Evolutionary conservation across 2,113 vertebrate genomes (phyloP), one percentile per base, ranked within the genome.

Genomic region (Tachycineta bicolor): DNA sequence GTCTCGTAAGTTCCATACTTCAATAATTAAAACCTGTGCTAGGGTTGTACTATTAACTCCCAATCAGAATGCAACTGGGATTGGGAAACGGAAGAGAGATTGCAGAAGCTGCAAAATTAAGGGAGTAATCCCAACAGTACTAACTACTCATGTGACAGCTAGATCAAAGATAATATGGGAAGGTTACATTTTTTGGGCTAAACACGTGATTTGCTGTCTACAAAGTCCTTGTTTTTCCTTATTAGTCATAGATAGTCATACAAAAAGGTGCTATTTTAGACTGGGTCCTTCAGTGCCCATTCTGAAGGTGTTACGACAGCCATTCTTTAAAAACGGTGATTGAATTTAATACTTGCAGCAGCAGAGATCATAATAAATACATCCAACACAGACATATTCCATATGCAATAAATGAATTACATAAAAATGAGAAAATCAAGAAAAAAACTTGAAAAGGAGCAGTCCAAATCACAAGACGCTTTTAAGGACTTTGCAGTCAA

Each of bases 31-130:
- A 33, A 69, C 8, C 1, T 43, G 1, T 55, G 37, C 33, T 50
- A 34, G 41, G 9, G 11, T 21, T 53, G 52, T 46, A 47, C 33
- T 73, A 26, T 23, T 33, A 89, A 50, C 24, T 83, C 34, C 58
- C 21, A 12, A 15, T 33, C 14, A 5, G 18, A 94, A 80, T 0
- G 1, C 44, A 64, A 4, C 0, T 4, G 9, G 14, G 12, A 71
- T 0, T 33, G 39, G 17, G 49, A 94, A 64, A 80, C 0, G 0
- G 4, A 41, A 83, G 6, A 53, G 55, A 77, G 15, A 73, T 59
- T 55, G 76, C 21, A 80, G 55, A 83, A 80, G 1, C 7, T 60
- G 41, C 33, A 52, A 80, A 81, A 34, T 37, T 25, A 64, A 56
- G 33, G 23, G 9, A 64, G 44, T 16, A 59, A 25, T 63, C 41